These are phyloP conservation scores for Bedellia somnulentella DNA, from an alignment of 2,888 invertebrate genomes.

Conservation along the genomic window DNA sequence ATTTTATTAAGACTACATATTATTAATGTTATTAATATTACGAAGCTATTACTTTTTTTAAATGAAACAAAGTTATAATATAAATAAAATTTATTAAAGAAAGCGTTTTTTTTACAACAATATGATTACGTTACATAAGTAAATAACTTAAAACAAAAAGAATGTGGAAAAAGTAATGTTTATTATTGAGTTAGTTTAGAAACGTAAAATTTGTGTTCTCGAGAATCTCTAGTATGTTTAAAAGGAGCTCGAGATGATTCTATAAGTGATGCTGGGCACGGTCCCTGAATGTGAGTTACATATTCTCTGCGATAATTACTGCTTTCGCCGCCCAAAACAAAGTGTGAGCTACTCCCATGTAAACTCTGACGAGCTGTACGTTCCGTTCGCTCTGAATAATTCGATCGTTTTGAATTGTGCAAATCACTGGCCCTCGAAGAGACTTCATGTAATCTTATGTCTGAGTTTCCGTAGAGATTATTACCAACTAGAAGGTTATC, in stretches of 20 bases:
- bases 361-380: constrained; percentile 62
- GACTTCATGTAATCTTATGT: constrained; percentile 70
- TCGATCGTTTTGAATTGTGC: constrained; percentile 49
- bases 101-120: too few relatives aligned
- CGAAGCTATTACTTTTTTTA: too few relatives aligned
- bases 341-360: constrained; percentile 72
- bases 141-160: too few relatives aligned
- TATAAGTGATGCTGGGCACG: constrained; percentile 79
- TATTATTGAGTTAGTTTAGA: constrained; percentile 61
- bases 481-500: constrained; percentile 74
- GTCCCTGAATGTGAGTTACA: constrained; percentile 69
- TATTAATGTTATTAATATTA: too few relatives aligned
- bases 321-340: constrained; percentile 71
- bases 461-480: constrained; percentile 73
- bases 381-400: constrained; percentile 58
- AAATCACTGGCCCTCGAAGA: constrained; percentile 57
- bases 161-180: too few relatives aligned
- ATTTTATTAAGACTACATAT: too few relatives aligned
- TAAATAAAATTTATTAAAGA: too few relatives aligned
- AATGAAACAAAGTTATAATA: too few relatives aligned
- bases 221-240: constrained; percentile 82
- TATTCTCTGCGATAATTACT: constrained; percentile 79
- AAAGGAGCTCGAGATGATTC: constrained; percentile 76
- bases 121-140: too few relatives aligned
- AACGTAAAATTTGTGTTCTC: constrained; percentile 78